phyloP scores from a whole-genome alignment of 2,797 vertebrate genomes.

The Iguana delicatissima region DNA sequence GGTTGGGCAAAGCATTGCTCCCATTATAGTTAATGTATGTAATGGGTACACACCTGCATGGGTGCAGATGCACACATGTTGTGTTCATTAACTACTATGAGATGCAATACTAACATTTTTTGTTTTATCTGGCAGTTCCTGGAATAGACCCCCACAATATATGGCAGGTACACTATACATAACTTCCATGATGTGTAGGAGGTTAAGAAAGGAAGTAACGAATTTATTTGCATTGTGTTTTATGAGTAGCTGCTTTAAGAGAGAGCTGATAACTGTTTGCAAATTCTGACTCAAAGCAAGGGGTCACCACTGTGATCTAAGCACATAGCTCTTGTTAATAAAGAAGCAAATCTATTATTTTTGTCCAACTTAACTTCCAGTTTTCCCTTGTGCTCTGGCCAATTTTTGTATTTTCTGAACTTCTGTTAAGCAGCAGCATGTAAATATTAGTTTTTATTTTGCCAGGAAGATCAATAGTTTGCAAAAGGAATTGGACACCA shows the following conservation, averaged over 20 bases:
- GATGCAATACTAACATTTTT: too few relatives aligned
- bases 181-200: constrained; percentile 54
- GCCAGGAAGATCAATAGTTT: constrained; percentile 16
- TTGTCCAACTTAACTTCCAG: constrained; percentile 51
- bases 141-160: too few relatives aligned
- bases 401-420: constrained; percentile 30
- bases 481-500: constrained; percentile 21
- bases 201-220: constrained; percentile 66
- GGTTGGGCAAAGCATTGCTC: too few relatives aligned
- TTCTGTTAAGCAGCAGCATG: constrained; percentile 3
- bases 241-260: constrained; percentile 70
- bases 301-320: constrained; percentile 65
- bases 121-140: too few relatives aligned
- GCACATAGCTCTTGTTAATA: constrained; percentile 64
- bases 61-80: too few relatives aligned
- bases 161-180: too few relatives aligned
- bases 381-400: constrained; percentile 32
- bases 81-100: too few relatives aligned
- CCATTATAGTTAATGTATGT: too few relatives aligned
- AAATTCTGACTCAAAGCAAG: constrained; percentile 71
- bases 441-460: constrained; percentile 60
- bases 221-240: constrained; percentile 63
- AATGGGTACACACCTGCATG: too few relatives aligned
- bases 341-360: constrained; percentile 54
- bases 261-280: constrained; percentile 67